Base-by-base conservation (phyloP, 2,888 invertebrate species). In the Heliconius erato region DNA sequence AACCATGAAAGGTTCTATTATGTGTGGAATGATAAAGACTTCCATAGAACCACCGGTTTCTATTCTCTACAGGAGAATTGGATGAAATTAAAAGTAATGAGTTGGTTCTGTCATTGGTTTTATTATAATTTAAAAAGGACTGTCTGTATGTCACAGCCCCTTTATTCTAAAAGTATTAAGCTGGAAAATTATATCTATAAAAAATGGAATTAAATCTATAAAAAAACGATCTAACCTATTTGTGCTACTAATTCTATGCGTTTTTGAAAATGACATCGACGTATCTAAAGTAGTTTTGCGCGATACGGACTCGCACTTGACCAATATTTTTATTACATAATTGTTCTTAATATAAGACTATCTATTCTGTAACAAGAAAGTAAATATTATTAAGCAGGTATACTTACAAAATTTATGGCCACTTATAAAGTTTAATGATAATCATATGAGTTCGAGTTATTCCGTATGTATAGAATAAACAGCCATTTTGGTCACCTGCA, bases 401-500 rank as follows among this genome's bases (percentile, higher is more conserved):
- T 54, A 54, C 54, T 26, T 72, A 40, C 26, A 16, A 26, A 26
- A 67, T 67, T 26, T 67, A 67, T 67, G 14, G 28, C 6, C n/a
- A 40, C 44, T 23, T 76, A 26, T 40, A 63, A 40, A 76, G 26
- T 40, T 63, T 76, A 26, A 63, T 26, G 40, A 63, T 40, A 63
- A 63, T 63, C 5, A 7, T 7, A 28, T 23, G 32, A 74, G 11
- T 63, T 76, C 59, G 9, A 76, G 63, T 63, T 76, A 76, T 76
- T 63, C 23, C 14, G 35, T 23, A 9, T 19, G 23, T 19, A 54
- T 54, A 54, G 49, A 23, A 32, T 35, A 11, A 2, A 35, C 40
- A 76, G 14, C n/a, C n/a, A 40, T 63, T 76, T 40, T 76, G 63
- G 63, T 76, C 76, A 76, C 76, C 76, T 76, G 76, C 76, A 76